Percentiles rank a stretch among this genome's conserved stretches.
Evolutionary conservation across 2,888 invertebrate species (phyloP).

Genomic region (Ceramica pisi): DNA sequence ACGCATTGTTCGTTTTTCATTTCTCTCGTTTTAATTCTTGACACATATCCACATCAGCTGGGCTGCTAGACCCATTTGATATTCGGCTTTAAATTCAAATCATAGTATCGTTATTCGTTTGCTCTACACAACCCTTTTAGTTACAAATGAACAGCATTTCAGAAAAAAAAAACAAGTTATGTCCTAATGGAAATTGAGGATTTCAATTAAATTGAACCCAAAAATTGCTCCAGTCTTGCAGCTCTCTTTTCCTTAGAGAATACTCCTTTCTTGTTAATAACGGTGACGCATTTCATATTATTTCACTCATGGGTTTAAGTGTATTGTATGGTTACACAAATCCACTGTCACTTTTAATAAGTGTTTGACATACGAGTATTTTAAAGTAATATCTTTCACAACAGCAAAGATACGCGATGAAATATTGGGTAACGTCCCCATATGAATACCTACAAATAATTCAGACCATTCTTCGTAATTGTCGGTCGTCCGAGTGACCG

Average conservation of each 20-base stretch:
- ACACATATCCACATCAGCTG: background rate
- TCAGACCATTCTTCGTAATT: slow-evolving; percentile 30
- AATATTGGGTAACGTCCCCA: slow-evolving; percentile 13
- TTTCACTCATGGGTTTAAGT: background rate
- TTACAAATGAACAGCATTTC: slow-evolving; percentile 18
- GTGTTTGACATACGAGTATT: slow-evolving; percentile 33
- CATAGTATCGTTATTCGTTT: background rate
- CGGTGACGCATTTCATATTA: slow-evolving; percentile 10
- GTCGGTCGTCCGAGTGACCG: slow-evolving; percentile 23
- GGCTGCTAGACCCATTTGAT: background rate
- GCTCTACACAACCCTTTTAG: background rate
- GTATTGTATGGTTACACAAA: background rate
- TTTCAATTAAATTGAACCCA: slow-evolving; percentile 15
- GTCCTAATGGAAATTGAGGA: background rate
- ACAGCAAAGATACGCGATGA: slow-evolving; percentile 4
- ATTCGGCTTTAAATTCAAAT: background rate
- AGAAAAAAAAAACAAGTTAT: background rate
- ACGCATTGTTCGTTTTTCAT: background rate
- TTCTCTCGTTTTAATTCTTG: background rate
- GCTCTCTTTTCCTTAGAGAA: slow-evolving; percentile 11
- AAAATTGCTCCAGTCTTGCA: slow-evolving; percentile 12
- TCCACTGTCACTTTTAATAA: slow-evolving; percentile 20
- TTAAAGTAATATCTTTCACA: slow-evolving; percentile 13
- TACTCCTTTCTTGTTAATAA: slow-evolving; percentile 10
- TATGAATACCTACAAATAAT: slow-evolving; percentile 24